These are phyloP conservation scores for Drosophila malerkotliana DNA, from an alignment of 1,140 invertebrate genomes.

Conservation along the genomic window DNA sequence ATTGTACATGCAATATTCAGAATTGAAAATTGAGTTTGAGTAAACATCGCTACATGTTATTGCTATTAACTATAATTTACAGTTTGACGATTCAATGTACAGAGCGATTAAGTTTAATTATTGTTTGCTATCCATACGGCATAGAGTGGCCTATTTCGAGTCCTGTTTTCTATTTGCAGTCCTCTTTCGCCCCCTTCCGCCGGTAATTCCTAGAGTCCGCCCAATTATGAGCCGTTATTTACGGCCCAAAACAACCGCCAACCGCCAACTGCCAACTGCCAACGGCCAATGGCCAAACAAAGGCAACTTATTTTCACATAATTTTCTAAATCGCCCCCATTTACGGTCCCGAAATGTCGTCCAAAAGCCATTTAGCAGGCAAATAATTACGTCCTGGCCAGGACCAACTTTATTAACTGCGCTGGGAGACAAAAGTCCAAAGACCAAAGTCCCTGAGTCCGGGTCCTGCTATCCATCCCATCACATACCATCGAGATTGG, in stretches of 20 bases:
- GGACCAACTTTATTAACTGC: constrained; percentile 77
- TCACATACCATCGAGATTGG: constrained; percentile 28
- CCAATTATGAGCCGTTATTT: constrained; percentile 72
- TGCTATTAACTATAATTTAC: constrained; percentile 59
- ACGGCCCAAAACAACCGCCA: constrained; percentile 46
- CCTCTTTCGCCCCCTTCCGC: constrained; percentile 3
- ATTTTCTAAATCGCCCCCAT: constrained; percentile 71
- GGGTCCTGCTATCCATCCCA: constrained; percentile 11
- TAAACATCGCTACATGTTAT: constrained; percentile 49
- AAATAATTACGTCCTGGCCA: constrained; percentile 68
- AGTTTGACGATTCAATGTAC: constrained; percentile 64
- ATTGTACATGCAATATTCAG: constrained; percentile 63
- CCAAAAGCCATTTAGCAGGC: constrained; percentile 75
- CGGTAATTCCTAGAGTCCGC: constrained; percentile 36
- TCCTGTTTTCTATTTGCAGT: constrained; percentile 32
- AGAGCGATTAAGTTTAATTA: constrained; percentile 77
- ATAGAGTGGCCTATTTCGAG: constrained; percentile 36
- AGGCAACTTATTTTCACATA: constrained; percentile 77
- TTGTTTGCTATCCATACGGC: constrained; percentile 59
- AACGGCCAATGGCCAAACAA: constrained; percentile 47
- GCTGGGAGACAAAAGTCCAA: constrained; percentile 36
- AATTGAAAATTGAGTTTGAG: constrained; percentile 51
- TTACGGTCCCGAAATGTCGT: constrained; percentile 66
- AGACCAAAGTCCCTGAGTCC: constrained; percentile 12
- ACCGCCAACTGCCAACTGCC: constrained; percentile 28